phyloP scores from a whole-genome alignment of 1,140 invertebrate genomes.

The Eurosta solidaginis region DNA sequence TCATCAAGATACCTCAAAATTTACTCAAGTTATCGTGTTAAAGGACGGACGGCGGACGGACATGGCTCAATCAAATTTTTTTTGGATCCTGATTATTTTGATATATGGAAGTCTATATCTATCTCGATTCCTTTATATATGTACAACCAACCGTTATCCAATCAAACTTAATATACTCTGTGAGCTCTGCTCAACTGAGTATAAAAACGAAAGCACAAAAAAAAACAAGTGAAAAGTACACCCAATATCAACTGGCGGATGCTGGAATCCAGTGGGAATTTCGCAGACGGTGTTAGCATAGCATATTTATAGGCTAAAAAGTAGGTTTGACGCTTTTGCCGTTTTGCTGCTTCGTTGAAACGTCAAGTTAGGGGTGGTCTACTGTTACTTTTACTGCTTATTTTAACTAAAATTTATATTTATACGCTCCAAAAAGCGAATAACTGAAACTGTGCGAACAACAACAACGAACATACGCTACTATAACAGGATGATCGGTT shows the following conservation, averaged over 20 bases:
- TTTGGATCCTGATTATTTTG: too few relatives aligned
- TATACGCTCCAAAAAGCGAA: not conserved
- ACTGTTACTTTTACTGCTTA: not conserved
- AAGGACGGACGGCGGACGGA: too few relatives aligned
- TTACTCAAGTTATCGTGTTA: too few relatives aligned
- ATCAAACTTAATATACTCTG: too few relatives aligned
- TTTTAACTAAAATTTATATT: conserved; percentile 22
- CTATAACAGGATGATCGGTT: not conserved
- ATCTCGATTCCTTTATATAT: too few relatives aligned
- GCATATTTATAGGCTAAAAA: conserved; percentile 30
- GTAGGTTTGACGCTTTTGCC: conserved; percentile 24
- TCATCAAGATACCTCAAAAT: too few relatives aligned
- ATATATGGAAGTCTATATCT: too few relatives aligned
- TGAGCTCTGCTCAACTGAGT: too few relatives aligned
- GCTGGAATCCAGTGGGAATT: conserved; percentile 30
- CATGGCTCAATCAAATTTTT: too few relatives aligned
- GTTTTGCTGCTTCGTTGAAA: conserved; percentile 4
- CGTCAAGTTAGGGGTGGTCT: not conserved
- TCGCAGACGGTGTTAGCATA: not conserved
- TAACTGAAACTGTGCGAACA: not conserved
- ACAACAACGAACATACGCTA: not conserved
- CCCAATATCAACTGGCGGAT: not conserved
- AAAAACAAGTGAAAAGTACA: not conserved
- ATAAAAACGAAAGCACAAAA: too few relatives aligned
- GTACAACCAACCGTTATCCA: too few relatives aligned